phyloP scores from a whole-genome alignment of 1,140 invertebrate genomes.

The Metopolophium dirhodum region DNA sequence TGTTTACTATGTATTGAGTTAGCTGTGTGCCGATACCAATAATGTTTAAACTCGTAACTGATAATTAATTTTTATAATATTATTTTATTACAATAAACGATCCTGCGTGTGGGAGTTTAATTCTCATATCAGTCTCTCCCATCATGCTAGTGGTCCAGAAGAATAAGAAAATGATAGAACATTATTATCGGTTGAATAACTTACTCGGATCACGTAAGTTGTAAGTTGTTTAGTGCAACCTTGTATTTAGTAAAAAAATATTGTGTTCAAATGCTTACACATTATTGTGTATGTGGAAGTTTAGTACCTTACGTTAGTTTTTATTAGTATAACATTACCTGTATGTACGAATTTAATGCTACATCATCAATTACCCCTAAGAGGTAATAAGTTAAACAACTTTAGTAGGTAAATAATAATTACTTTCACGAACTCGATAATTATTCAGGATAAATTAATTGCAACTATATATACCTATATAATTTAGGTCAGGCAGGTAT shows the following conservation, averaged over 20 bases:
- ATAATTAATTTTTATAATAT: no score
- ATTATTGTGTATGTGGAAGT: background rate
- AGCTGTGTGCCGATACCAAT: no score
- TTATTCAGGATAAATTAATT: background rate
- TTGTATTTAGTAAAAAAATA: background rate
- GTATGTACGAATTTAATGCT: background rate
- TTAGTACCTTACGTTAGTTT: background rate
- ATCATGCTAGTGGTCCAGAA: no score
- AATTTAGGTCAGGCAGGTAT: no score
- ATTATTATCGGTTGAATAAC: background rate
- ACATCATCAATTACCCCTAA: background rate
- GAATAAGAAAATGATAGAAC: no score
- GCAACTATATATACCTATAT: no score
- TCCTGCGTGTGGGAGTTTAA: no score
- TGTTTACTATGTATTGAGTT: no score
- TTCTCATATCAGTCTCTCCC: no score
- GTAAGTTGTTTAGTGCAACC: background rate
- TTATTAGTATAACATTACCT: background rate
- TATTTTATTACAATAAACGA: no score
- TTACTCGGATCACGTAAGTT: background rate
- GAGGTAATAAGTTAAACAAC: background rate
- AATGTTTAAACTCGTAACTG: no score
- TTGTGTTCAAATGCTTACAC: background rate
- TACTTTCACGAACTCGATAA: background rate
- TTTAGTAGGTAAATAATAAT: background rate